phyloP scores from a whole-genome alignment of 1,140 invertebrate genomes.

The Zaprionus kolodkinae region DNA sequence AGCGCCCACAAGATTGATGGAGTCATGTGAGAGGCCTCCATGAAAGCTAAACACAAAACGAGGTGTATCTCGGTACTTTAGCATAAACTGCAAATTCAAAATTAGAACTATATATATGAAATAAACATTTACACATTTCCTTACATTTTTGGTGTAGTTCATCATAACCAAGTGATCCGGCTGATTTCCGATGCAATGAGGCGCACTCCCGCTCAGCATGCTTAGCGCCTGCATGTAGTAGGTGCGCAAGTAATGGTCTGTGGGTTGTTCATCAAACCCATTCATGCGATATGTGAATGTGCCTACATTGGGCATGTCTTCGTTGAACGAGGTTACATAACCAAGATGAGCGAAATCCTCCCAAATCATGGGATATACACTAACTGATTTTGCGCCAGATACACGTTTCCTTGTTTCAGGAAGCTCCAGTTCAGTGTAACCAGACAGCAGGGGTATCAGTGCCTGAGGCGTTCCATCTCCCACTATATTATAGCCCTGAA shows the following conservation, averaged over 20 bases:
- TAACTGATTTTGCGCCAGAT: constrained; percentile 88
- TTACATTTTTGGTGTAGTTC: constrained; percentile 88
- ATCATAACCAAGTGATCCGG: constrained; percentile 90
- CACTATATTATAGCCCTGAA: constrained; percentile 95
- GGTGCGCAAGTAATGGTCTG: constrained; percentile 95
- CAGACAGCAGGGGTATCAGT: constrained; percentile 95
- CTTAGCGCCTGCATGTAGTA: constrained; percentile 88
- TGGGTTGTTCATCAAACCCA: constrained; percentile 93
- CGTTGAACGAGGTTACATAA: constrained; percentile 91
- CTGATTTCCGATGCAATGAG: constrained; percentile 91
- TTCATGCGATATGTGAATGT: constrained; percentile 96
- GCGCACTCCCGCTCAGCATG: constrained; percentile 85
- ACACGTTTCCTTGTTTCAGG: constrained; percentile 92
- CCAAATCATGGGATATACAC: constrained; percentile 93
- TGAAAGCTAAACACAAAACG: constrained; percentile 95
- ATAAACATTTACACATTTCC: constrained; percentile 15
- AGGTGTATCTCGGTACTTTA: constrained; percentile 86
- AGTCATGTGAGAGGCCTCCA: constrained; percentile 94
- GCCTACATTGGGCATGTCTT: constrained; percentile 93
- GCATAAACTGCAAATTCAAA: constrained; percentile 86
- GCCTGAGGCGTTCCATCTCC: constrained; percentile 98
- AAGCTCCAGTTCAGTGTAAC: constrained; percentile 94
- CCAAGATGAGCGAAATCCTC: constrained; percentile 90
- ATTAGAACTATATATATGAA: neutral
- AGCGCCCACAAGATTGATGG: constrained; percentile 90